Evolutionary conservation across 2,113 vertebrate species (phyloP).

Genomic region (Prietella phreatophila): DNA sequence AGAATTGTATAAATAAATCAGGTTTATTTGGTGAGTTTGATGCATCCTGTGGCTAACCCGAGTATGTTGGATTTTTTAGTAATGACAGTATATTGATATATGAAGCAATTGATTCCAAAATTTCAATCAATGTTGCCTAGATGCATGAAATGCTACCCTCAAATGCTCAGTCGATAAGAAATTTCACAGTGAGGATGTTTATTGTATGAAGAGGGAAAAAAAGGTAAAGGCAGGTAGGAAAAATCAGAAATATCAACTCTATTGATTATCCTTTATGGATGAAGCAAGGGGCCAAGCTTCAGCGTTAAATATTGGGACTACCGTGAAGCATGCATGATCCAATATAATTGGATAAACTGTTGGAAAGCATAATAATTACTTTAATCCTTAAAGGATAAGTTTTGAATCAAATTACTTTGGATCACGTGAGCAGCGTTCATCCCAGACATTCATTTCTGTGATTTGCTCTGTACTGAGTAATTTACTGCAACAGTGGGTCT

Average conservation of each 20-base stretch:
- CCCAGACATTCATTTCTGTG: constrained; percentile 26
- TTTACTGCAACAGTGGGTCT: constrained; percentile 45
- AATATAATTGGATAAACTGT: constrained; percentile 29
- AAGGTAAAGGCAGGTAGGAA: background rate
- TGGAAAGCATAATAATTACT: constrained; percentile 26
- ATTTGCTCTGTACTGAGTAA: constrained; percentile 28
- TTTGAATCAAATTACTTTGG: constrained; percentile 36
- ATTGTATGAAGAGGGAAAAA: background rate
- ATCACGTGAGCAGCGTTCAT: constrained; percentile 23
- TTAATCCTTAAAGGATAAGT: constrained; percentile 34
- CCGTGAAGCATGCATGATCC: constrained; percentile 23
- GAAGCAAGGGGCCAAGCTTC: background rate
- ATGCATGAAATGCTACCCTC: background rate
- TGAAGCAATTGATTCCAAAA: background rate
- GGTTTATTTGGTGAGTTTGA: background rate
- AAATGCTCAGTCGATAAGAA: background rate
- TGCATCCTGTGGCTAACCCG: background rate
- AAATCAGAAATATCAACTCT: background rate
- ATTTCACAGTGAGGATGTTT: background rate
- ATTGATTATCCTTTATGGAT: background rate
- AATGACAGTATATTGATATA: background rate
- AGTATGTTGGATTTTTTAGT: background rate
- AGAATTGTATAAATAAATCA: background rate
- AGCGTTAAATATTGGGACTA: background rate
- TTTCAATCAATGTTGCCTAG: background rate